phyloP scores from a whole-genome alignment of 2,888 invertebrate genomes.

The Helleia helle region DNA sequence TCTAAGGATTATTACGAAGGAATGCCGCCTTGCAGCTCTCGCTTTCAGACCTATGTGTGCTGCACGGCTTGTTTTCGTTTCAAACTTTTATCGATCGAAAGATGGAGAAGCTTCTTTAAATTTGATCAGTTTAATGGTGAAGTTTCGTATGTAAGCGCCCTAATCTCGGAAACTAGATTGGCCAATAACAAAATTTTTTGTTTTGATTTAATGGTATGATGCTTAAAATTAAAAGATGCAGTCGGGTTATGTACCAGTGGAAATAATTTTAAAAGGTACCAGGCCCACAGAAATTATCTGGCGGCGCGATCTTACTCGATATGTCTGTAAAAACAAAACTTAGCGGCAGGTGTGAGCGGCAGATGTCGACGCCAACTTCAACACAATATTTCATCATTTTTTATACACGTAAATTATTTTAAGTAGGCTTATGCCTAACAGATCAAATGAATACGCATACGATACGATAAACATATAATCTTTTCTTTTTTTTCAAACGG shows the following conservation, averaged over 20 bases:
- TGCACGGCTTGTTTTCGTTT: slow-evolving; percentile 2
- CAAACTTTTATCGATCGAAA: slow-evolving; percentile 4
- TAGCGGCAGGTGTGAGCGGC: slow-evolving; percentile 43
- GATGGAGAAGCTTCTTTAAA: too few relatives aligned
- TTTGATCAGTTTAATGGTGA: too few relatives aligned
- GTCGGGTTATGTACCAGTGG: slow-evolving; percentile 18
- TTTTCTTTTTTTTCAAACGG: too few relatives aligned
- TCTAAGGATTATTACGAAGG: slow-evolving; percentile 59
- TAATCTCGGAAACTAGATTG: too few relatives aligned
- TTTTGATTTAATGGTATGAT: too few relatives aligned
- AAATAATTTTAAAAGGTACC: slow-evolving; percentile 28
- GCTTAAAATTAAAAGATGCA: too few relatives aligned
- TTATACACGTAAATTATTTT: background rate
- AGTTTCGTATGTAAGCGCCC: background rate
- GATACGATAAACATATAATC: too few relatives aligned
- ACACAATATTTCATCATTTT: slow-evolving; percentile 1
- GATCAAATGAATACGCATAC: too few relatives aligned
- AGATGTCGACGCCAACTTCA: slow-evolving; percentile 41
- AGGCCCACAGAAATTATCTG: slow-evolving; percentile 29
- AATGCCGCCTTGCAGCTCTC: slow-evolving; percentile 62
- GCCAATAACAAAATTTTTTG: too few relatives aligned
- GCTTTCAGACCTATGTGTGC: slow-evolving; percentile 40
- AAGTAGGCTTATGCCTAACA: too few relatives aligned
- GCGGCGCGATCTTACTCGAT: slow-evolving; percentile 25
- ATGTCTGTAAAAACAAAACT: slow-evolving; percentile 36